phyloP scores from a whole-genome alignment of 2,888 invertebrate genomes.

The Tiphia femorata region DNA sequence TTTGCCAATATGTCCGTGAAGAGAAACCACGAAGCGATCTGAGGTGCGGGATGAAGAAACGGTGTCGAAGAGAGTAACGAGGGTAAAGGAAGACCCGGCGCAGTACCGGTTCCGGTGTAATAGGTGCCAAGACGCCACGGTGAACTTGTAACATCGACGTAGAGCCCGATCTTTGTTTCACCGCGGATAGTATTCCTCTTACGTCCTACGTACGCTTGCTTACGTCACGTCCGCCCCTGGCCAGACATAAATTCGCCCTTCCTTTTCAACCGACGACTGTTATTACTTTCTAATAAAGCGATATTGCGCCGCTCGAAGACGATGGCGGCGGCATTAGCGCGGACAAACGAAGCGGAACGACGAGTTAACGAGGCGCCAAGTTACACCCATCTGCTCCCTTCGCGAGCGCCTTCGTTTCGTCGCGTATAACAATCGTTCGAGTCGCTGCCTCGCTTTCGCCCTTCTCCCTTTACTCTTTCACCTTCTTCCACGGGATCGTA shows the following conservation, averaged over 20 bases:
- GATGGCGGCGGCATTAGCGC: constrained; percentile 25
- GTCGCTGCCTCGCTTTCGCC: background rate
- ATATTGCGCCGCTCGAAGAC: constrained; percentile 40
- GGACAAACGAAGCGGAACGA: constrained; percentile 55
- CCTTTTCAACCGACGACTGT: constrained; percentile 44
- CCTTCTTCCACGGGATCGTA: background rate
- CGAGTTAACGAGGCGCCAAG: constrained; percentile 54
- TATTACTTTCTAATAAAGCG: constrained; percentile 59
- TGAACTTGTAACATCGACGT: too few relatives aligned
- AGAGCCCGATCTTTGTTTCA: too few relatives aligned
- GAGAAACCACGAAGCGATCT: too few relatives aligned
- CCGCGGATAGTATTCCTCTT: too few relatives aligned
- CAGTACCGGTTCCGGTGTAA: too few relatives aligned
- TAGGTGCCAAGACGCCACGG: too few relatives aligned
- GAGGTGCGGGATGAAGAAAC: too few relatives aligned
- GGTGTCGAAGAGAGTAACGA: too few relatives aligned
- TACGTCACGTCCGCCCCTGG: constrained; percentile 27
- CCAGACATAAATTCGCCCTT: constrained; percentile 45
- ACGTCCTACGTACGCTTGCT: constrained; percentile 35
- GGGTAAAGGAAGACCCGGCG: too few relatives aligned
- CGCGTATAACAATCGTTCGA: background rate
- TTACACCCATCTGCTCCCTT: constrained; percentile 36
- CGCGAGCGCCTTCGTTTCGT: background rate
- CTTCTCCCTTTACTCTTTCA: constrained; percentile 17
- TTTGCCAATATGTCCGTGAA: too few relatives aligned